Evolutionary conservation across 2,797 vertebrate species (phyloP).

Genomic region (Micromesistius poutassou): DNA sequence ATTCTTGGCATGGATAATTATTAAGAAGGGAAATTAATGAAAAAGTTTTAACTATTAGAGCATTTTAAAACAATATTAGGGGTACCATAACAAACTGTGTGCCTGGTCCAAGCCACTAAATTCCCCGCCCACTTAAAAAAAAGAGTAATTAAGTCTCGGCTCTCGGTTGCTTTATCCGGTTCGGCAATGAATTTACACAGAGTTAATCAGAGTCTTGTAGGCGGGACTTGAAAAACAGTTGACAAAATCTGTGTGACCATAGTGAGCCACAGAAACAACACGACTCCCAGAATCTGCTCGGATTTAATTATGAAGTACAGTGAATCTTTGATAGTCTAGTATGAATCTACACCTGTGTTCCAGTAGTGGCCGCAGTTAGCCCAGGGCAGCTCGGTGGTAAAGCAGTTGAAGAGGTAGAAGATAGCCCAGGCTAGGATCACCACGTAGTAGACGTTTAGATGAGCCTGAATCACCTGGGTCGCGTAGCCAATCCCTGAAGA

Average conservation of each 20-base stretch:
- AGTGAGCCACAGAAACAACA: not conserved
- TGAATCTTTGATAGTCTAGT: not conserved
- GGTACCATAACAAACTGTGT: not conserved
- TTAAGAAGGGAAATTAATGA: not conserved
- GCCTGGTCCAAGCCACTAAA: not conserved
- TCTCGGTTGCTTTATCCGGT: not conserved
- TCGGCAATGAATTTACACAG: too few species aligned
- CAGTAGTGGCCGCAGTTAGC: slow-evolving; percentile 96
- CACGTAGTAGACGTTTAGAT: slow-evolving; percentile 96
- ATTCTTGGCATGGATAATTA: not conserved
- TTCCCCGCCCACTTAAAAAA: not conserved
- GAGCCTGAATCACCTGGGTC: slow-evolving; percentile 95
- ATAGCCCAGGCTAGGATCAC: slow-evolving; percentile 97
- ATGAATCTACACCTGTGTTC: slow-evolving; percentile 87
- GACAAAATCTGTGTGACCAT: too few species aligned
- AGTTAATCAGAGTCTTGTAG: not conserved
- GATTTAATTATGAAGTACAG: not conserved
- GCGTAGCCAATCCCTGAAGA: slow-evolving; percentile 92
- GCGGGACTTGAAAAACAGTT: not conserved
- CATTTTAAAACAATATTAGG: not conserved
- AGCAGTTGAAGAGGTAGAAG: slow-evolving; percentile 98
- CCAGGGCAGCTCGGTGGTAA: slow-evolving; percentile 96
- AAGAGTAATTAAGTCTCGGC: not conserved
- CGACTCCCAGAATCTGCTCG: not conserved
- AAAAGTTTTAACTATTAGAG: not conserved